Evolutionary conservation across 1,140 invertebrate genomes (phyloP), one percentile per base, ranked within the genome.

Genomic region (Formica selysi): DNA sequence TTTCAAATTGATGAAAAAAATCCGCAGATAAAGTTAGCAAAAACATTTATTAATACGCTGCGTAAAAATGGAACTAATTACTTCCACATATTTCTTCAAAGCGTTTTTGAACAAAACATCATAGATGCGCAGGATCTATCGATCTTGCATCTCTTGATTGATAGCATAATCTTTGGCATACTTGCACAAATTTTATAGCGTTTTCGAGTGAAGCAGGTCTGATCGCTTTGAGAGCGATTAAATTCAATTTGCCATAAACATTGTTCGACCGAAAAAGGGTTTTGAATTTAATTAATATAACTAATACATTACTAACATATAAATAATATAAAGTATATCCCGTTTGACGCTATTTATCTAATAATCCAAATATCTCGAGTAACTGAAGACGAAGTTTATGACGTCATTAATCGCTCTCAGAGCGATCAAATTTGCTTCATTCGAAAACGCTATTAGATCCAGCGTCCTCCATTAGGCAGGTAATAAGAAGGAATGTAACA

Each of bases 1-100:
- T 11, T 64, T 54, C 19, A 73, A 36, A 74, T 57, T 38, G 36
- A 74, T 22, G 0, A 16, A 13, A 13, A 73, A 74, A 74, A 57
- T 8, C 32, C 2, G n/a, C 10, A 73, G 11, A 51, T 6, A 32
- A 71, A 73, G 10, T 38, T 74, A 26, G 13, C 8, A 57, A 29
- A 51, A 22, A 73, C 2, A 13, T 36, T 57, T n/a, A 19, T 26
- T 71, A 73, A 48, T 16, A 54, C 19, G 11, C 11, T 36, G 6
- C 5, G 3, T 16, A 57, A 36, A 36, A 57, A 7, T 73, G 0
- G 2, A 68, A 68, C n/a, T n/a, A 3, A 54, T 54, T 2, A 13
- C 13, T 70, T 70, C 13, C 19, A 16, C 8, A 38, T 10, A 38
- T 38, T 59, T 1, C 13, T 57, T 3, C 10, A 57, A 74, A 74